Conservation (phyloP, 1,140 invertebrate genomes). For the Hylaeus anthracinus region DNA sequence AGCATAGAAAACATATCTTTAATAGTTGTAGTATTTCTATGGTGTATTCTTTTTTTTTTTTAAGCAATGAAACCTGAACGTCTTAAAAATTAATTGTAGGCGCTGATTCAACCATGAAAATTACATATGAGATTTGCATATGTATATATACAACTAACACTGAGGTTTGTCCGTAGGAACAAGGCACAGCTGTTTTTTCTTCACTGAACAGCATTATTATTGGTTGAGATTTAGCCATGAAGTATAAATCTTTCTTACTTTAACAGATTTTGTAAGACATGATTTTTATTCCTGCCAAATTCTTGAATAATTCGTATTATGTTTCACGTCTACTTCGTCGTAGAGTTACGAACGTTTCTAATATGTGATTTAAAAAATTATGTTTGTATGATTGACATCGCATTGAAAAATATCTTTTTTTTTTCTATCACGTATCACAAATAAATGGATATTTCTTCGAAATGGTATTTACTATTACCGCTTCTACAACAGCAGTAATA, state of each 20-base stretch:
- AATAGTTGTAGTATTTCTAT: constrained; percentile 18
- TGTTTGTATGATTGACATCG: constrained; percentile 44
- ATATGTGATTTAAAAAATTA: constrained; percentile 55
- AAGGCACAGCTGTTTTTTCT: constrained; percentile 54
- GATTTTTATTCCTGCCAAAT: constrained; percentile 34
- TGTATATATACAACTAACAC: constrained; percentile 42
- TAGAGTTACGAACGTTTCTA: constrained; percentile 57
- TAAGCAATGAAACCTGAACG: constrained; percentile 23
- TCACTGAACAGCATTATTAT: constrained; percentile 43
- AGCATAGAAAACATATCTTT: constrained; percentile 36
- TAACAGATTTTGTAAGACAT: constrained; percentile 22
- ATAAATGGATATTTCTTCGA: constrained; percentile 50
- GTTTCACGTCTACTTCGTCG: constrained; percentile 32
- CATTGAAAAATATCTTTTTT: constrained; percentile 55
- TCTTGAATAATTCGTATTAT: constrained; percentile 40
- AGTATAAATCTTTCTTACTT: constrained; percentile 39
- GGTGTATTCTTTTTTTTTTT: neutral
- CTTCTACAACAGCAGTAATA: constrained; percentile 19
- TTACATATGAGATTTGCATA: constrained; percentile 32
- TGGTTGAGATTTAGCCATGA: constrained; percentile 37
- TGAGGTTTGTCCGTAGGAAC: constrained; percentile 50
- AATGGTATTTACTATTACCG: constrained; percentile 31
- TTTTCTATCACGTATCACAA: constrained; percentile 47
- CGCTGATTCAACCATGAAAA: constrained; percentile 33
- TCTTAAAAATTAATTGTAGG: constrained; percentile 49